Conservation (phyloP, 2,797 vertebrate genomes). For the Phrynocephalus vlangalii region DNA sequence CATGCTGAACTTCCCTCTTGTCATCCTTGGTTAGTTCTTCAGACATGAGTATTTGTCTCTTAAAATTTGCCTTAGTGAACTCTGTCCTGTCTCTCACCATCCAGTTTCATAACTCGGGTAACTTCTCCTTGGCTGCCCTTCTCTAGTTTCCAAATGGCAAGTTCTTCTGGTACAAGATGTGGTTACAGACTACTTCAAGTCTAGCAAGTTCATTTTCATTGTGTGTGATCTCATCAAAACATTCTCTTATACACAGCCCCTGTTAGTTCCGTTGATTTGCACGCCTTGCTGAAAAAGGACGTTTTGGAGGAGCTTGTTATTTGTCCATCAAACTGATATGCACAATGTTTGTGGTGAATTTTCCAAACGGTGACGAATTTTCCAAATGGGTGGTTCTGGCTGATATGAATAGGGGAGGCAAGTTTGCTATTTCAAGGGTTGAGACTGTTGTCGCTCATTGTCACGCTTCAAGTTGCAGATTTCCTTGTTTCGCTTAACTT, state of each 20-base stretch:
- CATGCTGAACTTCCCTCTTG: background rate
- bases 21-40: background rate
- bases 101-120: background rate
- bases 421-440: background rate
- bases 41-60: background rate
- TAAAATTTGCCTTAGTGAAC: background rate
- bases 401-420: background rate
- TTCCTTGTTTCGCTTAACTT: background rate
- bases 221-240: too few species aligned
- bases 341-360: background rate
- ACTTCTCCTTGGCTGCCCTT: background rate
- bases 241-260: background rate
- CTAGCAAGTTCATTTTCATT: background rate
- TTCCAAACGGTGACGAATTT: background rate
- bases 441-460: background rate
- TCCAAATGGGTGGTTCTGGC: background rate
- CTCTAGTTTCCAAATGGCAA: background rate
- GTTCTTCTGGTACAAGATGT: slow-evolving; percentile 11
- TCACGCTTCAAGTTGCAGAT: too few species aligned
- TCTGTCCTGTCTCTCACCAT: background rate
- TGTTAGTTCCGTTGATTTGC: background rate
- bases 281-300: background rate
- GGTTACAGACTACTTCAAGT: background rate
- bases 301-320: background rate
- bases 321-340: background rate